Evolutionary conservation across 2,113 vertebrate genomes (phyloP), one percentile per base, ranked within the genome.

Genomic region (Illadopsis cleaveri): DNA sequence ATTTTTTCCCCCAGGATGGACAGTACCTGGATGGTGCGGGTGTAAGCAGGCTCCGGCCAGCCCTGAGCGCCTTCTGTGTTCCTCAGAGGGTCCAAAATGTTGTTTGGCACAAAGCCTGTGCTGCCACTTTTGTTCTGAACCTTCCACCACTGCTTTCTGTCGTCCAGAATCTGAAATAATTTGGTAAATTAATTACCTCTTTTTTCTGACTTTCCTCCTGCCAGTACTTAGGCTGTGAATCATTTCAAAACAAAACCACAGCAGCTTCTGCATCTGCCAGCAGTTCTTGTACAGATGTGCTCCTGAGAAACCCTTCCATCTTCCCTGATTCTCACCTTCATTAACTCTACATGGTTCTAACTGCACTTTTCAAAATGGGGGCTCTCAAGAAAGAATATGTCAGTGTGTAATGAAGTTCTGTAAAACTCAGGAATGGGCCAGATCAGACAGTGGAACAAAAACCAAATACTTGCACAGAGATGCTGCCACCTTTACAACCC

Each of bases 61-160:
- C 98, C 98, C 4, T 92, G 69, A 8, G 90, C 95, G 13, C 98
- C 64, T 53, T 99, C 99, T 48, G 98, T 85, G 5, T 97, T 95
- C 91, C 97, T 98, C 94, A 98, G 97, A 47, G 98, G 95, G 73
- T 99, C 99, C 97, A 99, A 96, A 97, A 99, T 99, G 97, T 99
- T 99, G 98, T 99, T 99, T 98, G 99, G 99, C 98, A 99, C 99
- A 87, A 99, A 99, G 90, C 99, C 99, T 6, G 95, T 95, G 16
- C 97, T 97, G 64, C 99, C 99, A 14, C 96, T 97, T 38, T 95
- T 98, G 64, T 99, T 99, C 65, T 97, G 98, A 30, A 99, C 99
- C 95, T 99, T 99, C 99, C 99, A 99, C 99, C 99, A 99, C 71
- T 99, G 99, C 94, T 99, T 99, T 94, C 98, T 98, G 94, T 99